Base-by-base conservation (phyloP, 1,140 invertebrate genomes). In the Drosophila burlai region DNA sequence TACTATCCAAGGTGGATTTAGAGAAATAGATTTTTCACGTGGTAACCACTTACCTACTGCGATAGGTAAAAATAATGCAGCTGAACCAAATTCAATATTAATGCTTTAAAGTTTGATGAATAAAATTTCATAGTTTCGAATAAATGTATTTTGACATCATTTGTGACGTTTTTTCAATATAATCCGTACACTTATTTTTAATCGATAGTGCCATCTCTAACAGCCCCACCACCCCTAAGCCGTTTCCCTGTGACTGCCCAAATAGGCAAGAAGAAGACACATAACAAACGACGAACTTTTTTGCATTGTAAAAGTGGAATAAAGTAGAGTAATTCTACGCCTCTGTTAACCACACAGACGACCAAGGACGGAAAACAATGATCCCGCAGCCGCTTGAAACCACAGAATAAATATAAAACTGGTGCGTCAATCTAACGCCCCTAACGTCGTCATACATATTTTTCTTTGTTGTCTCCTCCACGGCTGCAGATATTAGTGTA, bases 401-500 rank as follows among this genome's bases (percentile, higher is more conserved):
- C 36, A 26, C 54, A 57, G 21, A n/a, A 24, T 57, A 57, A 40
- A 40, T 26, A 57, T 26, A 24, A 11, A 57, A 3, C 36, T 57
- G 54, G 54, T 57, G 54, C 36, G 54, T 57, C 36, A n/a, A 15
- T 40, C 1, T 40, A 36, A 57, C 38, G 21, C 40, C 4, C 36
- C 2, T 24, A 26, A 57, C 36, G 36, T 57, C 54, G 54, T 57
- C 36, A 57, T 57, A 40, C 54, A 40, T 57, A 57, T 40, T 57
- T 55, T 26, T 26, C 54, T 57, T 57, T 57, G 54, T 57, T 57
- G 36, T 38, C 36, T 21, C 13, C 11, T 57, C 54, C 54, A 57
- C 54, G 36, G 54, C 54, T 57, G 54, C 54, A 26, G 4, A 57
- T n/a, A 57, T 57, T 57, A 57, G 54, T 57, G 54, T 57, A 26